These are phyloP conservation scores for Gephyroberyx darwinii DNA, from an alignment of 2,797 vertebrate species.

Conservation along the genomic window DNA sequence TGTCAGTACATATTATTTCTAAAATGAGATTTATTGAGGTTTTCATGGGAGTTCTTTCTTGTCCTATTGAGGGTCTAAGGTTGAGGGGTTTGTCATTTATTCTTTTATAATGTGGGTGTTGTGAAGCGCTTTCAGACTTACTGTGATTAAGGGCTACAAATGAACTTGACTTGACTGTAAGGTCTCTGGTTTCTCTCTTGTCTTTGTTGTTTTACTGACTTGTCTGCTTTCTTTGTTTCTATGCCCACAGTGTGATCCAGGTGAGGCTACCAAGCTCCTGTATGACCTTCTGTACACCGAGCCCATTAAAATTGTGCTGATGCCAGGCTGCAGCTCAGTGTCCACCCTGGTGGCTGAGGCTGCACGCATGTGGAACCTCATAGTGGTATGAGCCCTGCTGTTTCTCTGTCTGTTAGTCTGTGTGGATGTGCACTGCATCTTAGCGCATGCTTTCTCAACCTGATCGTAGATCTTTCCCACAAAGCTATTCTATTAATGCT, in stretches of 20 bases:
- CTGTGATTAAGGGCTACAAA: too few relatives aligned
- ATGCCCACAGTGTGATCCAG: constrained; percentile 80
- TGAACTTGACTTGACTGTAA: neutral
- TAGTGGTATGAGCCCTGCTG: constrained; percentile 79
- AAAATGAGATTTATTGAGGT: too few relatives aligned
- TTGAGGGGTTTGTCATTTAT: too few relatives aligned
- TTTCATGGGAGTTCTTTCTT: too few relatives aligned
- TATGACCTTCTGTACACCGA: constrained; percentile 91
- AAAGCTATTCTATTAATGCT: neutral
- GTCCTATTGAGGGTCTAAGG: too few relatives aligned
- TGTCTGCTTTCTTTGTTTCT: neutral
- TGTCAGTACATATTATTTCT: neutral
- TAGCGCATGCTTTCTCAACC: neutral
- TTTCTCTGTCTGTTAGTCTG: constrained; percentile 3
- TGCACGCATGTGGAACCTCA: constrained; percentile 92
- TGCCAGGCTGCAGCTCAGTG: constrained; percentile 91
- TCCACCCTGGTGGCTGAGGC: constrained; percentile 91
- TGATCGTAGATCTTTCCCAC: neutral
- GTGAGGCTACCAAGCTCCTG: constrained; percentile 88
- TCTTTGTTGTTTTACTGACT: neutral
- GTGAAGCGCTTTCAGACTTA: too few relatives aligned
- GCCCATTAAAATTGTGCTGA: constrained; percentile 91
- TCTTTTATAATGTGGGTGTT: too few relatives aligned
- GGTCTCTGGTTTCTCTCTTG: neutral
- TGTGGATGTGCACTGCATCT: neutral